phyloP scores from a whole-genome alignment of 2,888 invertebrate species.

The Pharmacophagus antenor region DNA sequence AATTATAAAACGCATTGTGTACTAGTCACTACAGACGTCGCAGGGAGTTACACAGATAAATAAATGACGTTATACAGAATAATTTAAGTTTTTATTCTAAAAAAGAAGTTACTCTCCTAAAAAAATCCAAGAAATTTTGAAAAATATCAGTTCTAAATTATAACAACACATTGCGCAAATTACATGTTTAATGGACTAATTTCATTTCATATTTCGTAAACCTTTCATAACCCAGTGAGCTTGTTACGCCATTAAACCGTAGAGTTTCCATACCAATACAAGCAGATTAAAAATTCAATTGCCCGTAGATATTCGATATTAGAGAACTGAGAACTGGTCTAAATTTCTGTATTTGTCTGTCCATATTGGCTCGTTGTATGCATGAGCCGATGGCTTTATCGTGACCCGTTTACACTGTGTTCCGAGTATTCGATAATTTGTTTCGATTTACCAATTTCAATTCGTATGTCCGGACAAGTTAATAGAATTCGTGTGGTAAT shows the following conservation, averaged over 20 bases:
- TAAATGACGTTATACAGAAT: too few relatives aligned
- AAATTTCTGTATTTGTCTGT: slow-evolving; percentile 61
- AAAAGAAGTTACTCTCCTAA: too few relatives aligned
- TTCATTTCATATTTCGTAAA: not conserved
- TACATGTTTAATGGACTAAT: not conserved
- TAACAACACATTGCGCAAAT: too few relatives aligned
- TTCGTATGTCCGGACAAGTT: slow-evolving; percentile 16
- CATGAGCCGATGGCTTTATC: slow-evolving; percentile 45
- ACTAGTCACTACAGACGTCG: too few relatives aligned
- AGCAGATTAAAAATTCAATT: slow-evolving; percentile 49
- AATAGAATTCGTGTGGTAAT: slow-evolving; percentile 28
- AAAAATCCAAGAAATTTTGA: too few relatives aligned
- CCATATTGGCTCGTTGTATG: slow-evolving; percentile 57
- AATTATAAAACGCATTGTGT: not conserved
- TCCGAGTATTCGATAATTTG: slow-evolving; percentile 24
- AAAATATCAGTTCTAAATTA: too few relatives aligned
- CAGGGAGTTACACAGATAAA: too few relatives aligned
- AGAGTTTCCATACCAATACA: slow-evolving; percentile 8
- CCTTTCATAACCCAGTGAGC: not conserved
- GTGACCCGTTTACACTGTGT: slow-evolving; percentile 40
- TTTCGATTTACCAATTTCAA: slow-evolving; percentile 30
- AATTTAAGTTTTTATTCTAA: too few relatives aligned
- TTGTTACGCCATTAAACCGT: not conserved
- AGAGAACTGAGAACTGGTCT: slow-evolving; percentile 52
- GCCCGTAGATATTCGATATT: slow-evolving; percentile 51